Conservation (phyloP, 1,140 invertebrate species). For the Dolichoris vasculosae region DNA sequence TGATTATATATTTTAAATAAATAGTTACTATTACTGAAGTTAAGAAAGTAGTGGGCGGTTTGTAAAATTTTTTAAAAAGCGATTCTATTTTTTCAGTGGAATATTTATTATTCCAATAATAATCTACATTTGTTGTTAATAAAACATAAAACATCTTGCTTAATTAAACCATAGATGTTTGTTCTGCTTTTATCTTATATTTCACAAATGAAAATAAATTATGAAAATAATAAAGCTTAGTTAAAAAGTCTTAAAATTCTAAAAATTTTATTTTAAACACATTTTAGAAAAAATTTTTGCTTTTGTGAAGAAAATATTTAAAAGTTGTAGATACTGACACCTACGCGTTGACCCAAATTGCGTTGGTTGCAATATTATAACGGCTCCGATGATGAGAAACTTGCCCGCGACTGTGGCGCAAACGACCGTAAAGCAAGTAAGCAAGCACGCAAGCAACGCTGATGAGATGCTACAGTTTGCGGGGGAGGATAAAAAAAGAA, state of each 20-base stretch:
- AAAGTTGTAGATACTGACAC: background rate
- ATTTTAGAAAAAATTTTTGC: background rate
- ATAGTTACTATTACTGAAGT: too few relatives aligned
- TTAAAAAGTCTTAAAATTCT: background rate
- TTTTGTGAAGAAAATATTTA: background rate
- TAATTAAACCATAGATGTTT: too few relatives aligned
- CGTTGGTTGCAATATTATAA: background rate
- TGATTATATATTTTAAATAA: too few relatives aligned
- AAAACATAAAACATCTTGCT: too few relatives aligned
- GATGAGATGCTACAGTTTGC: background rate
- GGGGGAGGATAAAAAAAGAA: background rate
- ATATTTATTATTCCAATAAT: too few relatives aligned
- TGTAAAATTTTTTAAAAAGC: too few relatives aligned
- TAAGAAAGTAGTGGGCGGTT: too few relatives aligned
- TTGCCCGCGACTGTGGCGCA: conserved; percentile 10
- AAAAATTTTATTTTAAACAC: background rate
- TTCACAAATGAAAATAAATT: too few relatives aligned
- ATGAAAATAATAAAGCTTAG: too few relatives aligned
- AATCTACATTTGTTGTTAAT: too few relatives aligned
- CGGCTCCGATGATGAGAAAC: conserved; percentile 23
- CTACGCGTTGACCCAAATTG: conserved; percentile 48
- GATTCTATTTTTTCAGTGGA: too few relatives aligned
- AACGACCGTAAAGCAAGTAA: background rate
- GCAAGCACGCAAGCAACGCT: background rate
- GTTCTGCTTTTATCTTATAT: too few relatives aligned